Base-by-base conservation (phyloP, 2,113 vertebrate genomes). In the Atrichornis clamosus region DNA sequence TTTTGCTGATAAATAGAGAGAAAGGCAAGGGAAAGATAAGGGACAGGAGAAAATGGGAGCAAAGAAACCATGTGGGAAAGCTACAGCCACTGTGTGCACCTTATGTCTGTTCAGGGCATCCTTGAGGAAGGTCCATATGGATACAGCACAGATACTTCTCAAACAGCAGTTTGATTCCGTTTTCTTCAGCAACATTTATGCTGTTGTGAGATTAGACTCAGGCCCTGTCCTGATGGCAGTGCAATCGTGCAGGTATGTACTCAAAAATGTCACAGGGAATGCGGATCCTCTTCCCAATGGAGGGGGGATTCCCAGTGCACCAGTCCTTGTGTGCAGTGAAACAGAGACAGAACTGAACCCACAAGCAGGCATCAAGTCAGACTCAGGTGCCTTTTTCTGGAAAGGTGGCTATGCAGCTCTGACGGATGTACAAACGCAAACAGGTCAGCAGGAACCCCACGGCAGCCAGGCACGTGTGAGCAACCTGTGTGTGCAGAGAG, bases 281-380 rank as follows among this genome's bases (percentile, higher is more conserved):
- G 18, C n/a, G 8, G 14, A 21, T 74, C 15, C 46, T 41, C 42
- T n/a, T 10, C 22, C 44, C n/a, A 14, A 1, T 2, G 23, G 46
- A 4, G 24, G 19, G 21, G 15, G 7, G 13, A 47, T 20, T 53
- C 53, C 32, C 32, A 2, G 8, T 28, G 32, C 0, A 0, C 15
- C 35, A 3, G 0, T 67, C 52, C 41, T 74, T 42, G 6, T 16
- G 27, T 24, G 7, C 21, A 20, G 14, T 33, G 39, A 78, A 24
- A 53, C 6, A 11, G 6, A 18, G 20, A 14, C 35, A 53, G 28
- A 67, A 14, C 46, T 76, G 52, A 47, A 22, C 53, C 52, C 24
- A 4, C 13, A 14, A 15, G 33, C 16, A n/a, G 26, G 27, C 35
- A 2, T 8, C 0, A 2, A 8, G 53, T 30, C 46, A 41, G 35